Base-by-base conservation (phyloP, 2,797 vertebrate genomes). In the Anolis apletophallus region DNA sequence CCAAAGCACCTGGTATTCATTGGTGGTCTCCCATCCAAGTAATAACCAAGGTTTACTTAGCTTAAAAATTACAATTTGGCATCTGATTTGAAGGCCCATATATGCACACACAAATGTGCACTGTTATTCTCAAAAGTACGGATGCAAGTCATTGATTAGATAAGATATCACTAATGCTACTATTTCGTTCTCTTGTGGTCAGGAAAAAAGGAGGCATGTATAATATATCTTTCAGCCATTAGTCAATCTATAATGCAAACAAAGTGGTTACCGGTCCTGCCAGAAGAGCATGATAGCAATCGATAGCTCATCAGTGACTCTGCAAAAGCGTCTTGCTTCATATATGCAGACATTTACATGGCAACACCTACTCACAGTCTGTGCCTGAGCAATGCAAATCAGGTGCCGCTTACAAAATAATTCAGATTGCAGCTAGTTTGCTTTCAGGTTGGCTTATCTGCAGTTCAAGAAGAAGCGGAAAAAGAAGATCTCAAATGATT, bases 281-380 rank as follows among this genome's bases (percentile, higher is more conserved):
- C 71, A 0, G 40, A 0, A 50, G 68, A 71, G 26, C 50, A 29
- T 73, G 57, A 29, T 0, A 0, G 55, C 40, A n/a, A 93, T 90
- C 92, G 54, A 80, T 89, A 92, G 84, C 86, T 86, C 87, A 88
- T 81, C 82, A n/a, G 73, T 90, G 87, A 92, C 87, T 89, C 91
- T 92, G 89, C 91, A 91, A 59, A 89, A 83, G n/a, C 57, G 86
- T 3, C 0, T 2, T 0, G 5, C 32, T 34, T 40, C 64, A 82
- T 17, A 87, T 2, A 40, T 12, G 21, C 11, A 54, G 83, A 5
- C 2, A 36, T 71, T 67, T 67, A 61, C 11, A 10, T 34, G 64
- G 80, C 26, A 80, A 29, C 46, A 59, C 34, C 72, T 55, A 85
- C 68, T 9, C 34, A 52, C 4, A 34, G 68, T 72, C 79, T 77